phyloP scores from a whole-genome alignment of 2,888 invertebrate genomes.

The Morpho deidamia region DNA sequence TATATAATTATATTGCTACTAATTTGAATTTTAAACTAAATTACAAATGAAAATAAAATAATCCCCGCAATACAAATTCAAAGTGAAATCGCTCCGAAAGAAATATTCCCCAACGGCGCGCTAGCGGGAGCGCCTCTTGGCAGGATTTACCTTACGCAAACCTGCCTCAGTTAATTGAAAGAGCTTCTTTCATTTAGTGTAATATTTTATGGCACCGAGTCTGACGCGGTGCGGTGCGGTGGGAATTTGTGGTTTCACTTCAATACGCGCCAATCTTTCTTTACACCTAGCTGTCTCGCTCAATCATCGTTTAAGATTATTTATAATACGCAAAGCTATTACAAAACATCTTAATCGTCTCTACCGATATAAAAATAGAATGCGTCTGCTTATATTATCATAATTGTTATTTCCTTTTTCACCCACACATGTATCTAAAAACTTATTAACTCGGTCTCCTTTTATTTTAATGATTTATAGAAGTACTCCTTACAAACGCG shows the following conservation, averaged over 20 bases:
- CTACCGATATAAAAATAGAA: slow-evolving; percentile 60
- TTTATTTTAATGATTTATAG: slow-evolving; percentile 1
- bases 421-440: too few species aligned
- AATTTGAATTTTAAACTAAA: slow-evolving; percentile 1
- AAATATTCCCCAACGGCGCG: slow-evolving; percentile 47
- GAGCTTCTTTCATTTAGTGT: slow-evolving; percentile 70
- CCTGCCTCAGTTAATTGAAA: slow-evolving; percentile 72
- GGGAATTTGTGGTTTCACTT: slow-evolving; percentile 50
- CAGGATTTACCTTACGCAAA: slow-evolving; percentile 64
- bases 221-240: slow-evolving; percentile 34
- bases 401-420: slow-evolving; percentile 29
- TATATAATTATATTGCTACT: background rate
- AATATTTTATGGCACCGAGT: slow-evolving; percentile 66
- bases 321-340: slow-evolving; percentile 43
- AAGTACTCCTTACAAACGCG: background rate
- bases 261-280: slow-evolving; percentile 43
- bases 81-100: slow-evolving; percentile 32
- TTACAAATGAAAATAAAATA: slow-evolving; percentile 6
- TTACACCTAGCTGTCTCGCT: slow-evolving; percentile 41
- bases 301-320: slow-evolving; percentile 40
- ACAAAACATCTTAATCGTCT: slow-evolving; percentile 69
- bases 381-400: slow-evolving; percentile 62
- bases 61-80: slow-evolving; percentile 10
- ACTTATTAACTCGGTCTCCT: background rate
- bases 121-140: slow-evolving; percentile 49